Percentiles rank a stretch among this genome's conserved stretches.
Evolutionary conservation across 2,113 vertebrate genomes (phyloP).

Genomic region (Muntiacus muntjak): DNA sequence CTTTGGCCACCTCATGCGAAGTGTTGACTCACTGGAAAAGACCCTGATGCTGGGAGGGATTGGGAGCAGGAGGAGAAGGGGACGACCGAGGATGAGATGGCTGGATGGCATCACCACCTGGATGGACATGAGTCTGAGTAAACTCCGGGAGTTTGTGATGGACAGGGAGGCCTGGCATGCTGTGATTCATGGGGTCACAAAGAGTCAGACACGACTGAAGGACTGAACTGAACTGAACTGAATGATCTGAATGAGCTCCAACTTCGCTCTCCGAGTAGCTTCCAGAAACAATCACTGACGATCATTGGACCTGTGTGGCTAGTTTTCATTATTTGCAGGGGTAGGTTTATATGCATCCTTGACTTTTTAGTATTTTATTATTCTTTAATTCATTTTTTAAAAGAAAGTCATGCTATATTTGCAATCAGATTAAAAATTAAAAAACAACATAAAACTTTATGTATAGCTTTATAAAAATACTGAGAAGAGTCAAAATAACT

Average conservation of each 20-base stretch:
- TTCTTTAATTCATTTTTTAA: not conserved
- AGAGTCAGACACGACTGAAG: too few relatives aligned
- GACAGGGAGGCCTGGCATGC: too few relatives aligned
- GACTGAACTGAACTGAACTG: too few relatives aligned
- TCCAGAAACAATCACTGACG: not conserved
- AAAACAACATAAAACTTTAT: not conserved
- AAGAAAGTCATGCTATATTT: not conserved
- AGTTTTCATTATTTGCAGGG: not conserved
- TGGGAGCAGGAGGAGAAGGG: too few relatives aligned
- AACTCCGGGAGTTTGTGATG: too few relatives aligned
- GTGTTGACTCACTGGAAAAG: too few relatives aligned
- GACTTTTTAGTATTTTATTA: not conserved
- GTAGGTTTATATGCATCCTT: not conserved
- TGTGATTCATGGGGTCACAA: too few relatives aligned
- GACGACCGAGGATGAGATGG: too few relatives aligned
- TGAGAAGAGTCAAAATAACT: not conserved
- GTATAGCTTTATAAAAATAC: not conserved
- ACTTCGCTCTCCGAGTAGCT: not conserved
- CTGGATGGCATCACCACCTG: too few relatives aligned
- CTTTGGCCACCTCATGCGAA: too few relatives aligned
- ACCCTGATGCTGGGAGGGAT: too few relatives aligned
- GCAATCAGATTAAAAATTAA: not conserved
- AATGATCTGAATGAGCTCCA: not conserved
- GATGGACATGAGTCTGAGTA: too few relatives aligned
- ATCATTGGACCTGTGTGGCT: not conserved